Base-by-base conservation (phyloP, 2,797 vertebrate genomes). In the Loris lydekkerianus region DNA sequence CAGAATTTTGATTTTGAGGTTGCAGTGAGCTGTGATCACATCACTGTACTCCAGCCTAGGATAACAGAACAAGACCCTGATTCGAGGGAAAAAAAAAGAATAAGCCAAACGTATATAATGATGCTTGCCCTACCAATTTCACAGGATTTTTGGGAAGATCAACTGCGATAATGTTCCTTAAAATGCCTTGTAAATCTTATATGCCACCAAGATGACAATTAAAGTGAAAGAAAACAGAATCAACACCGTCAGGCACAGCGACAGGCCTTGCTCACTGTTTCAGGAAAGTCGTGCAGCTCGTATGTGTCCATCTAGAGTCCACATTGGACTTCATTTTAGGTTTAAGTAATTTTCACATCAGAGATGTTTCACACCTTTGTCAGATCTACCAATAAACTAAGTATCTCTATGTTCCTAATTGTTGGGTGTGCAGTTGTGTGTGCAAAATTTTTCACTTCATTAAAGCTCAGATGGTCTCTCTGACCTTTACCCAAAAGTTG, bases 281-380 rank as follows among this genome's bases (percentile, higher is more conserved):
- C 20, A 89, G 84, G 89, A 40, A 53, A 85, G 53, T 37, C 72
- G 34, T 11, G 86, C 37, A 49, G 43, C 67, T 63, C 11, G 61
- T 58, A 10, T 58, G 43, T 86, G 40, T n/a, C 27, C 29, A 49
- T 23, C 17, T 11, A 2, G 11, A 60, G 25, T 65, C 56, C n/a
- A 77, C 75, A 60, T 17, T 53, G 20, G 49, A 63, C 80, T 90
- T 75, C 23, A 25, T 43, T 25, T 94, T 86, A 60, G 31, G 40
- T 70, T 53, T 81, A 88, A 63, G 49, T 56, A 56, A 82, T 89
- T 93, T 92, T 81, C 53, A 86, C 2, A 73, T 73, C 23, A 49
- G 82, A 43, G 43, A 34, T 69, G 25, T 84, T 72, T 49, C 86
- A 37, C 5, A 49, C n/a, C 14, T 96, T 56, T 84, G 46, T 76